Evolutionary conservation across 2,113 vertebrate species (phyloP).

Genomic region (Chunga burmeisteri): DNA sequence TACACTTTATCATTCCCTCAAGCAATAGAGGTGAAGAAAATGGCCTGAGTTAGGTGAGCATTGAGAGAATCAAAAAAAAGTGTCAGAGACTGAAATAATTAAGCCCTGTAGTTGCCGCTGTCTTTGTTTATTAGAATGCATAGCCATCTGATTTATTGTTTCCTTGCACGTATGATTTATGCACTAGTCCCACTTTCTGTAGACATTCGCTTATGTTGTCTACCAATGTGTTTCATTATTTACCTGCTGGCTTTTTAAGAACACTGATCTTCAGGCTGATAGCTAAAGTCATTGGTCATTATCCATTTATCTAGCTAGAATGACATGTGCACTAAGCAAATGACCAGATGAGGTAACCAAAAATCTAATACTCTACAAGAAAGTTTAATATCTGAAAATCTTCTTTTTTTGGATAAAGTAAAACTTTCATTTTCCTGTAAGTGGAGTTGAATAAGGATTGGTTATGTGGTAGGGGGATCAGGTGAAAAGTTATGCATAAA

Average conservation of each 20-base stretch:
- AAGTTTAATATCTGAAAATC: not conserved
- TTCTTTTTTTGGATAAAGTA: not conserved
- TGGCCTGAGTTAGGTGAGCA: not conserved
- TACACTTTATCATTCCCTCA: not conserved
- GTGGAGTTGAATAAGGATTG: not conserved
- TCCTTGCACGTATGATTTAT: not conserved
- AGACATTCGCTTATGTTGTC: not conserved
- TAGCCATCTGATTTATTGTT: not conserved
- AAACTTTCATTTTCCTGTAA: not conserved
- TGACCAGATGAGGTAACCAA: not conserved
- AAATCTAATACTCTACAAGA: not conserved
- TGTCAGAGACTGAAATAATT: not conserved
- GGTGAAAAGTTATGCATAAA: not conserved
- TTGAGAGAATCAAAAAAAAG: not conserved
- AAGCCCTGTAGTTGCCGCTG: not conserved
- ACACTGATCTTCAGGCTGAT: not conserved
- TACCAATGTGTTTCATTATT: not conserved
- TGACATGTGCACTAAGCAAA: not conserved
- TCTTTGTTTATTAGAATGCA: not conserved
- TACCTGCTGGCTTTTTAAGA: not conserved
- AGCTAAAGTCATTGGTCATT: not conserved
- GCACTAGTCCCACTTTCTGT: not conserved
- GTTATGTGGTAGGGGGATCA: rapidly evolving
- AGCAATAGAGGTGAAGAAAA: not conserved
- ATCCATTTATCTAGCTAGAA: not conserved